Evolutionary conservation across 2,113 vertebrate genomes (phyloP).

Genomic region (Canis aureus): DNA sequence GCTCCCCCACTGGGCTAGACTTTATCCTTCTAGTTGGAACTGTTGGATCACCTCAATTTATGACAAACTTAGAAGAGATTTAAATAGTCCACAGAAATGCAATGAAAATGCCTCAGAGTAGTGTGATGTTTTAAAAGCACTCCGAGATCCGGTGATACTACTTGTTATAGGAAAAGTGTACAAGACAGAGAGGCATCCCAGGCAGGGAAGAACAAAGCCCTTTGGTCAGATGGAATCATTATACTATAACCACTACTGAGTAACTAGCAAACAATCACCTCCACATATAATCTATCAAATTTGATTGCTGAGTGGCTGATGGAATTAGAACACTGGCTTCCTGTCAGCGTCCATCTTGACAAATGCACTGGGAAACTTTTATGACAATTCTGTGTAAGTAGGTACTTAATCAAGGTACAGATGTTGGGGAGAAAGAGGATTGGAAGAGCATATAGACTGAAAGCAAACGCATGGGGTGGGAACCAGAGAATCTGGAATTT

Average conservation of each 20-base stretch:
- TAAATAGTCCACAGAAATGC: conserved; percentile 67
- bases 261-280: neutral
- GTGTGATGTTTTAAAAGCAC: conserved; percentile 63
- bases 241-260: neutral
- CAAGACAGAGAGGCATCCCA: neutral
- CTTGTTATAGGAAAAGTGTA: neutral
- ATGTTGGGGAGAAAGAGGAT: neutral
- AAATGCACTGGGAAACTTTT: neutral
- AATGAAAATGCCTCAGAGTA: conserved; percentile 60
- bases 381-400: neutral
- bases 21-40: conserved; percentile 74
- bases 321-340: conserved; percentile 28
- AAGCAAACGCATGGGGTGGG: neutral
- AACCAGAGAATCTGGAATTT: neutral
- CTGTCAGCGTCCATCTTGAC: neutral
- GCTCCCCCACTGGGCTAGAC: conserved; percentile 67
- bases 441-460: neutral
- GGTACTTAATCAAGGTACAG: neutral
- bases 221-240: neutral
- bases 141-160: conserved; percentile 49
- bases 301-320: neutral
- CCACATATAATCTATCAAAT: neutral
- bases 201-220: neutral
- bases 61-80: conserved; percentile 70
- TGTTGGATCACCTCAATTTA: conserved; percentile 73